phyloP scores from a whole-genome alignment of 2,113 vertebrate species.

The Struthidea cinerea region DNA sequence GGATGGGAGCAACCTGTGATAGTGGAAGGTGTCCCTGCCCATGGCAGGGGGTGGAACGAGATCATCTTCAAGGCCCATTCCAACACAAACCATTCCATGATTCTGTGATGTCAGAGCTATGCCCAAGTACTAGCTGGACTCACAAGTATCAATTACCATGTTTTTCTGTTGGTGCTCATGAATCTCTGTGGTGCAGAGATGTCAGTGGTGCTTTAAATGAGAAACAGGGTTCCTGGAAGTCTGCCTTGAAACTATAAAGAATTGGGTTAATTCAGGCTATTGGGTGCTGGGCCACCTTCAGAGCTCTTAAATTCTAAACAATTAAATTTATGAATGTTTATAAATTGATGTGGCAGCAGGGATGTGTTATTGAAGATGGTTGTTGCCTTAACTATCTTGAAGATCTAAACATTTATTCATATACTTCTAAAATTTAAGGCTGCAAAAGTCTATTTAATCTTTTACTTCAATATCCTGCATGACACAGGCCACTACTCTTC shows the following conservation, averaged over 20 bases:
- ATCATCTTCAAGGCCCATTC: not conserved
- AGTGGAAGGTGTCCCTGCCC: not conserved
- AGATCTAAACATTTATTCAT: not conserved
- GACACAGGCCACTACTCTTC: not conserved
- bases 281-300: too few species aligned
- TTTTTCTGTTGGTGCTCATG: not conserved
- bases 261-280: not conserved
- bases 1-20: not conserved
- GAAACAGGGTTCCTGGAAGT: not conserved
- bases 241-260: not conserved
- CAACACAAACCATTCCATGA: not conserved
- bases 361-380: accelerated
- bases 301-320: not conserved
- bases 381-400: not conserved
- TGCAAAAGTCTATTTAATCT: not conserved
- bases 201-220: not conserved
- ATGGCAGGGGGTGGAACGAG: accelerated
- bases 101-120: not conserved
- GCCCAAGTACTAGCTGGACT: not conserved
- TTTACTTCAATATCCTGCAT: not conserved
- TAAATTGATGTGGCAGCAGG: not conserved
- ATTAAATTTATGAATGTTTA: not conserved
- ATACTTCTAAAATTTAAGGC: not conserved
- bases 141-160: not conserved
- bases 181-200: not conserved